phyloP scores from a whole-genome alignment of 2,888 invertebrate genomes.

The Andrena marginata region DNA sequence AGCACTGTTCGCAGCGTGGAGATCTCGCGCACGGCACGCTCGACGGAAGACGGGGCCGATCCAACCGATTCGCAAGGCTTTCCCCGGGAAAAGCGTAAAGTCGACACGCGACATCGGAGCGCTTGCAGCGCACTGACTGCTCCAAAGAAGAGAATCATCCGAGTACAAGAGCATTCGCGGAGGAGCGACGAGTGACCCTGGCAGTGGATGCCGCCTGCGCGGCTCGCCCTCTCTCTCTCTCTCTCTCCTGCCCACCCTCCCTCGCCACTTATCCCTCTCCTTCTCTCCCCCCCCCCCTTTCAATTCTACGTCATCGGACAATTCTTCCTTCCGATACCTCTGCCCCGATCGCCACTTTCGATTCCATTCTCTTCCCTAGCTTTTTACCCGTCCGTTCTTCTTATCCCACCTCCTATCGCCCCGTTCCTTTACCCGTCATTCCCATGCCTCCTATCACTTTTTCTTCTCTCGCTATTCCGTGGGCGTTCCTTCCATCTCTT shows the following conservation, averaged over 20 bases:
- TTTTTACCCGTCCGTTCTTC: not conserved
- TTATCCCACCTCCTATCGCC: not conserved
- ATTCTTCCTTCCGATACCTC: slow-evolving; percentile 11
- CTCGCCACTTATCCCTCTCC: not conserved
- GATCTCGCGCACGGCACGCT: not conserved
- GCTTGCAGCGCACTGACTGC: slow-evolving; percentile 75
- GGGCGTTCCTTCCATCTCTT: slow-evolving; percentile 5
- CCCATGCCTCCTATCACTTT: not conserved
- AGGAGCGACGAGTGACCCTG: slow-evolving; percentile 80
- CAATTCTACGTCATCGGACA: not conserved
- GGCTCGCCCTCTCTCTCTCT: slow-evolving; percentile 46
- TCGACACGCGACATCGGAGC: slow-evolving; percentile 67
- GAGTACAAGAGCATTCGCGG: slow-evolving; percentile 55
- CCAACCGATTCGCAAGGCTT: not conserved
- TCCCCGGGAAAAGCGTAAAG: slow-evolving; percentile 36
- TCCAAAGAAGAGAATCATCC: slow-evolving; percentile 57
- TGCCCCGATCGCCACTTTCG: not conserved
- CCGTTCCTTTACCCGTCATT: not conserved
- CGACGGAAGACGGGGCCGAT: not conserved
- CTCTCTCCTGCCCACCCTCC: not conserved
- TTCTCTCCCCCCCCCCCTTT: not conserved
- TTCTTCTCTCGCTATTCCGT: not conserved
- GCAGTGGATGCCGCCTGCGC: slow-evolving; percentile 85
- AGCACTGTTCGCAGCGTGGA: not conserved
- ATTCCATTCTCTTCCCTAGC: not conserved